A percentile compares a stretch with the other conserved stretches of the same genome.
Conservation (phyloP, 2,113 vertebrate species). For the Gracilinanus agilis region DNA sequence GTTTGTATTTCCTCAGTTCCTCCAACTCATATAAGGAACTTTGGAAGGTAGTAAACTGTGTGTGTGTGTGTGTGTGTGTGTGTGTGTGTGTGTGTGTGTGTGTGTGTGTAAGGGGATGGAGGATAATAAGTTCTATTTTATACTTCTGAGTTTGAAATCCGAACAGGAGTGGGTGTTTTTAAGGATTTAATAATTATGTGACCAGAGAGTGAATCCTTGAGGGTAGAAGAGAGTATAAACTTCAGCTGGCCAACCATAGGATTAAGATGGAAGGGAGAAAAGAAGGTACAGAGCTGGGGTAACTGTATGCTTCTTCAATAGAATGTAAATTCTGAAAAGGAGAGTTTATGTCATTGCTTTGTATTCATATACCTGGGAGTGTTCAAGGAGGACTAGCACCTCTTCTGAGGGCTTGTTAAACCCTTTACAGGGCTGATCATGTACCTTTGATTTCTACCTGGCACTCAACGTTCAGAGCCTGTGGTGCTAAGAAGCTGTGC, state of each 20-base stretch:
- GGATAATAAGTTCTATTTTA: background rate
- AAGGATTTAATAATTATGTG: background rate
- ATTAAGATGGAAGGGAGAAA: background rate
- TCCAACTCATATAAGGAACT: background rate
- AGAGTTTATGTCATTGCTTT: background rate
- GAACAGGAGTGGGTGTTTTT: background rate
- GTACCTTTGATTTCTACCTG: too few relatives aligned
- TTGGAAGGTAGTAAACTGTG: background rate
- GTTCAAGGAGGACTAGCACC: too few relatives aligned
- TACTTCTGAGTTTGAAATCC: background rate
- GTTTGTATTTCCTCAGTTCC: background rate
- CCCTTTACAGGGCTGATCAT: too few relatives aligned
- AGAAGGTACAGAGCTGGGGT: background rate
- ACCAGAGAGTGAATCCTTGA: background rate
- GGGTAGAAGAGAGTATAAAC: background rate
- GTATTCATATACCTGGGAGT: background rate
- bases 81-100: background rate
- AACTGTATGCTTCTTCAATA: background rate
- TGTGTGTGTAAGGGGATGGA: too few relatives aligned
- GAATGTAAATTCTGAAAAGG: background rate
- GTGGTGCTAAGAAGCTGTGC: too few relatives aligned
- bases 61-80: background rate
- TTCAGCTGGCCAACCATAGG: background rate
- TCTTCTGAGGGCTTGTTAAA: too few relatives aligned
- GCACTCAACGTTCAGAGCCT: too few relatives aligned